A percentile compares a stretch with the other conserved stretches of the same genome.
These are phyloP conservation scores for Nycticorax nycticorax DNA, from an alignment of 2,113 vertebrate species.

Conservation along the genomic window DNA sequence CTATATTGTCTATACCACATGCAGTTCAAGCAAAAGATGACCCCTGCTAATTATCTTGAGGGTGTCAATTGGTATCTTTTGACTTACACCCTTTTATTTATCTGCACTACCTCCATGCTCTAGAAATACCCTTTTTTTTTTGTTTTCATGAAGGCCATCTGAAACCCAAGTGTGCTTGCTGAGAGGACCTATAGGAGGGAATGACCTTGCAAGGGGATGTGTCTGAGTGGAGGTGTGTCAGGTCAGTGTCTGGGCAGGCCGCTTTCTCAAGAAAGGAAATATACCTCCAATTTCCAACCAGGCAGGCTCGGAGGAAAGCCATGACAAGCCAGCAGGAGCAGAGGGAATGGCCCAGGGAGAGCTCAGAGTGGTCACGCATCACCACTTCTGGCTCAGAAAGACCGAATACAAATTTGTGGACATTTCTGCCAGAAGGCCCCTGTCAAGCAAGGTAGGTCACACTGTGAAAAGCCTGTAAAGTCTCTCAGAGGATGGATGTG, in stretches of 20 bases:
- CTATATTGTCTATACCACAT: neutral
- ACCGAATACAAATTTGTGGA: accelerated
- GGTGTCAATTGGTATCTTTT: neutral
- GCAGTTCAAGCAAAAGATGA: neutral
- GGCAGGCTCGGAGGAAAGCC: neutral
- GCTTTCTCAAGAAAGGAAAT: neutral
- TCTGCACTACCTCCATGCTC: neutral
- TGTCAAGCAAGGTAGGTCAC: neutral
- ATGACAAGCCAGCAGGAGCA: neutral
- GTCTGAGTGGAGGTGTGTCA: neutral
- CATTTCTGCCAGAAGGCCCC: neutral
- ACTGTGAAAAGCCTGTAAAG: neutral
- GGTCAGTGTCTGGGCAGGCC: neutral
- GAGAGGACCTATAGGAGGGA: neutral
- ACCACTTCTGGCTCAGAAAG: neutral
- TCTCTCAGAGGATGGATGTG: neutral
- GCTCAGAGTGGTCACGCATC: neutral
- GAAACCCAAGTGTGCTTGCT: neutral
- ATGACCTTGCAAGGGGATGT: neutral
- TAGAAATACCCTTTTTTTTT: neutral
- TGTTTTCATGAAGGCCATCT: neutral
- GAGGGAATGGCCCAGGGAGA: neutral
- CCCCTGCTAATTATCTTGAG: neutral
- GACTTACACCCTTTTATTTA: neutral
- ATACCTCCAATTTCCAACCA: neutral